Evolutionary conservation across 53 echinoderm and acorn worm species (phyloP).

Genomic region (Astropecten irregularis): DNA sequence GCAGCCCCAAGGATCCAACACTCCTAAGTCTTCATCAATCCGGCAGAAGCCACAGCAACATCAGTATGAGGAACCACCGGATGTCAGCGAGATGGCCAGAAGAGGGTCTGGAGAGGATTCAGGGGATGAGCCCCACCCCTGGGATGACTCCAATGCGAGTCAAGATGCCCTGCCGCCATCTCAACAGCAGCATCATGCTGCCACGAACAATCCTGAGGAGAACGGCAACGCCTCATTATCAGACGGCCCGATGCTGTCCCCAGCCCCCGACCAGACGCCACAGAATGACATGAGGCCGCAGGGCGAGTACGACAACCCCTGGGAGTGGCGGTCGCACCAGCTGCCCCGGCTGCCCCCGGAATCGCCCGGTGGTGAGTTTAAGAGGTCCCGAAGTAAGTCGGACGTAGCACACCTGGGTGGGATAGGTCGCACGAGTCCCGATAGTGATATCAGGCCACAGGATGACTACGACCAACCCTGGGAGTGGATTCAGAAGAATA

Average conservation of each 20-base stretch:
- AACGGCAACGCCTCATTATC: slow-evolving; percentile 35
- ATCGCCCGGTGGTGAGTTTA: slow-evolving; percentile 57
- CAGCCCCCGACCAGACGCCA: slow-evolving; percentile 72
- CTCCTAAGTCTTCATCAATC: neutral
- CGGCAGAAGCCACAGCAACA: slow-evolving; percentile 35
- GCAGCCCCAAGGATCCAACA: neutral
- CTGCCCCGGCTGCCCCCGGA: slow-evolving; percentile 47
- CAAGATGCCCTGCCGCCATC: too few relatives aligned
- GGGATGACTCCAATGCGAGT: neutral
- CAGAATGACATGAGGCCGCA: slow-evolving; percentile 87
- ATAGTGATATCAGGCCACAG: slow-evolving; percentile 85
- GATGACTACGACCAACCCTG: slow-evolving; percentile 97
- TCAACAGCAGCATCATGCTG: slow-evolving; percentile 1
- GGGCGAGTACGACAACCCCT: slow-evolving; percentile 95
- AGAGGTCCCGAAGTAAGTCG: slow-evolving; percentile 80
- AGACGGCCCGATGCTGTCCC: slow-evolving; percentile 44
- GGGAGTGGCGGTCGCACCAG: slow-evolving; percentile 91
- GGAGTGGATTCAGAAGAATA: slow-evolving; percentile 92
- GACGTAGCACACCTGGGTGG: slow-evolving; percentile 71
- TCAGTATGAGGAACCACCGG: slow-evolving; percentile 79
- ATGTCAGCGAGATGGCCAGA: neutral
- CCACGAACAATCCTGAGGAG: neutral
- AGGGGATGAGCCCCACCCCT: slow-evolving; percentile 7
- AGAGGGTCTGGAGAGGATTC: slow-evolving; percentile 16
- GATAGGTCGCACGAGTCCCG: slow-evolving; percentile 64